phyloP scores from a whole-genome alignment of 2,888 invertebrate species.

The Alloplasta piceator region DNA sequence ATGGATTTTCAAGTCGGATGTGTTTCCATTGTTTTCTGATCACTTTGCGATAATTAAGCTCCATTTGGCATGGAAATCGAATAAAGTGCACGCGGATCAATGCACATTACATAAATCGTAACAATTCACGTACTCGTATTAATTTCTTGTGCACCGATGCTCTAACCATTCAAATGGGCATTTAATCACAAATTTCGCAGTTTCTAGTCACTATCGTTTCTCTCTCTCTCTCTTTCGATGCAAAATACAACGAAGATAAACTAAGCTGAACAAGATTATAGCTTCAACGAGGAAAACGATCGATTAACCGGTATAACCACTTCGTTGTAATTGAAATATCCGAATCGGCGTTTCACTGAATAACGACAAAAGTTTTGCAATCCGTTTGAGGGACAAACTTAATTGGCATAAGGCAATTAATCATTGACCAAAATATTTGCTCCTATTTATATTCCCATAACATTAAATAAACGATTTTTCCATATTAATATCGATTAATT shows the following conservation, averaged over 20 bases:
- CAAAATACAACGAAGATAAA: slow-evolving; percentile 24
- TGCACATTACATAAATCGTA: slow-evolving; percentile 21
- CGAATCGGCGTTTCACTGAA: slow-evolving; percentile 41
- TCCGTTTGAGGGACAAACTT: background rate
- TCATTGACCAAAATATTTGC: too few relatives aligned
- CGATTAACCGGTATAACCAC: slow-evolving; percentile 49
- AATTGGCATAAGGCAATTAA: too few relatives aligned
- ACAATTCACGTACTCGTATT: slow-evolving; percentile 36
- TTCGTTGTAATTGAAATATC: slow-evolving; percentile 54
- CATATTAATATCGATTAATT: too few relatives aligned
- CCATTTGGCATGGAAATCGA: background rate
- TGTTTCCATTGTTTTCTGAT: background rate
- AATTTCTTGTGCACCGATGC: slow-evolving; percentile 45
- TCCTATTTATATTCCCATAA: too few relatives aligned
- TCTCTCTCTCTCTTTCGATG: slow-evolving; percentile 4
- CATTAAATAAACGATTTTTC: too few relatives aligned
- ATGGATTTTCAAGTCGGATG: background rate
- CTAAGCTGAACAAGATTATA: slow-evolving; percentile 47
- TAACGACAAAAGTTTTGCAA: slow-evolving; percentile 48
- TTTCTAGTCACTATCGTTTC: background rate
- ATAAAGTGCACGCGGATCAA: background rate
- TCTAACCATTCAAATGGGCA: slow-evolving; percentile 3
- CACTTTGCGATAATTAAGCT: background rate
- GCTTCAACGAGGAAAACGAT: slow-evolving; percentile 35
- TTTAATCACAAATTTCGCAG: slow-evolving; percentile 27